Base-by-base conservation (phyloP, 1,140 invertebrate genomes). In the Macrocentrus cingulum region DNA sequence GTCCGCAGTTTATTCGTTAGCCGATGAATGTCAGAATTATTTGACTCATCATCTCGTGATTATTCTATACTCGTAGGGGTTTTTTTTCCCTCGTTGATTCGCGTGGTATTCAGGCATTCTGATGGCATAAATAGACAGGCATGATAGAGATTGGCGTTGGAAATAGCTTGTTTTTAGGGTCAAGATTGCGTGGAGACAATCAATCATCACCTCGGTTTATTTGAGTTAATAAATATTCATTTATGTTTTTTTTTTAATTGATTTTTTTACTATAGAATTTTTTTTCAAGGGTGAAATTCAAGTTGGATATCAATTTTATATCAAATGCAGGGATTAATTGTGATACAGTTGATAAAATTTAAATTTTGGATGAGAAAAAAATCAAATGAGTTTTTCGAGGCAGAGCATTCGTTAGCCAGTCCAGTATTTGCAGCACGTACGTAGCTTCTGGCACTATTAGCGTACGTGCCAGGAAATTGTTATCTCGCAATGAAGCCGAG, bases 381-480 rank as follows among this genome's bases (percentile, higher is more conserved):
- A 19, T 44, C 16, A 44, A 44, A 44, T 44, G 6, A 18, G n/a
- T 44, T 44, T 44, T 13, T 19, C 4, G 9, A 9, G 25, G 25
- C 4, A 29, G 25, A 9, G 25, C 9, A 29, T 29, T 5, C 25
- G 25, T 29, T 29, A 4, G 25, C 25, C 37, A 36, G 49, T 22
- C 32, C 16, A 20, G 32, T 51, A 51, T 51, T 51, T 51, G 32
- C 49, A 32, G 46, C 46, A 49, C 19, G 49, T 51, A 15, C 32
- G 18, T 51, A 36, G 11, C 49, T 36, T 20, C 49, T 25, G 18
- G 49, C 18, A 11, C 18, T 51, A 51, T 51, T 51, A 37, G 37
- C n/a, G 49, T 51, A 51, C 49, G 49, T 51, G 49, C 8, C 22
- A 20, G 32, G 49, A 51, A 51, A 51, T 3, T 15, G 19, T 51